Base-by-base conservation (phyloP, 2,113 vertebrate genomes). In the Sebastes fasciatus region DNA sequence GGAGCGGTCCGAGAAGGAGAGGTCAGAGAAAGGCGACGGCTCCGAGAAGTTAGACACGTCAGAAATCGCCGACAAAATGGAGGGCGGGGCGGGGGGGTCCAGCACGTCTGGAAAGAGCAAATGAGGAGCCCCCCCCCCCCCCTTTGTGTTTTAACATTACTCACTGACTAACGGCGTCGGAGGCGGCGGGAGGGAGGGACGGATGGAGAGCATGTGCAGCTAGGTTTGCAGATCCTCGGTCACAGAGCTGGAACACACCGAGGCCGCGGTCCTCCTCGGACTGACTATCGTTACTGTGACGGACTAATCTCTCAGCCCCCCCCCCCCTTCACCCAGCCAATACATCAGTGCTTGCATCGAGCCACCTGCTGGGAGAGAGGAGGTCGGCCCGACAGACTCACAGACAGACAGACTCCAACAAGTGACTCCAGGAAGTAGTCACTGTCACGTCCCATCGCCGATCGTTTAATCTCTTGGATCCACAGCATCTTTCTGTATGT, bases 21-120 rank as follows among this genome's bases (percentile, higher is more conserved):
- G 93, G 75, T 95, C 95, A 69, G 95, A 96, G 88, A 96, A 95
- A 82, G 93, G 93, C 66, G 94, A 95, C 26, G 93, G 91, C 77
- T 95, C 92, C 1, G 95, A 96, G 80, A 96, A 95, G 91, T 87
- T 94, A 89, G 95, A 96, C 92, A 94, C 93, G 1, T 94, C 94
- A 4, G 95, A 95, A 86, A 94, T 91, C 16, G 94, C 92, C 7
- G 94, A 94, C 91, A 94, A 91, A 80, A 65, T 80, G 43, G 94
- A 96, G 62, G 90, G 91, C 4, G 95, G 94, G 65, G 95, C 94
- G 0, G 94, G 93, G 78, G 94, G 94, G 74, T 95, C 95, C 87
- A 96, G 95, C 92, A 95, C 95, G 34, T 96, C 95, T 69, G 94
- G 95, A 66, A 94, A 90, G 81, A 96, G 94, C 92, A 96, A 96